Base-by-base conservation (phyloP, 2,888 invertebrate species). In the Lithophane ornitopus region DNA sequence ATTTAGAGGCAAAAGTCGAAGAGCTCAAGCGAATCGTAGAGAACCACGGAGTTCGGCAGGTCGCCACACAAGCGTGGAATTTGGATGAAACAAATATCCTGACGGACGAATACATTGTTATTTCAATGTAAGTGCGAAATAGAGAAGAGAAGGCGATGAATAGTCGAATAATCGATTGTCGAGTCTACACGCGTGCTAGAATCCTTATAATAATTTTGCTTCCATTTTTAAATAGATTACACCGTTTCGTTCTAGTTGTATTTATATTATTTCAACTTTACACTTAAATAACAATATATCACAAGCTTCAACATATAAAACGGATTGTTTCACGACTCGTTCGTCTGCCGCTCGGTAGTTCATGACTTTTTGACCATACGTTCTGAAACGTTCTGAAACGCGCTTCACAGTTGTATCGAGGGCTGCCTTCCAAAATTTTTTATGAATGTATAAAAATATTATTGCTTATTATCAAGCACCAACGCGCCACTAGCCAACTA, bases 261-360 rank as follows among this genome's bases (percentile, higher is more conserved):
- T 94, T 93, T 92, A 94, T 92, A 94, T 93, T 94, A 94, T 93
- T 94, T 95, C 93, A 92, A 93, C 94, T 94, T 96, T 96, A 96
- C 96, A 96, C 96, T 95, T 96, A 96, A 96, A 96, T 96, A 96
- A 96, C 96, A 96, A 96, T 95, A 95, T 96, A 96, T 96, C 96
- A 96, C 96, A 96, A 96, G 96, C 96, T 90, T 95, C 95, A 96
- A 96, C 95, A 95, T 95, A 95, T 94, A 93, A 94, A 94, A 94
- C 90, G 92, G 91, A 88, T 92, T 90, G 82, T 82, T 79, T 75
- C 82, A 79, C 79, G 80, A 75, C 59, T 76, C 80, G 59, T 61
- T 84, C 74, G 67, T 67, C 73, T 70, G 81, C 81, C 84, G 87
- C 86, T 89, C 89, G 87, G 87, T 83, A 81, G 69, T 84, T 82